Conservation (phyloP, 2,113 vertebrate species). For the Seriola dumerili region DNA sequence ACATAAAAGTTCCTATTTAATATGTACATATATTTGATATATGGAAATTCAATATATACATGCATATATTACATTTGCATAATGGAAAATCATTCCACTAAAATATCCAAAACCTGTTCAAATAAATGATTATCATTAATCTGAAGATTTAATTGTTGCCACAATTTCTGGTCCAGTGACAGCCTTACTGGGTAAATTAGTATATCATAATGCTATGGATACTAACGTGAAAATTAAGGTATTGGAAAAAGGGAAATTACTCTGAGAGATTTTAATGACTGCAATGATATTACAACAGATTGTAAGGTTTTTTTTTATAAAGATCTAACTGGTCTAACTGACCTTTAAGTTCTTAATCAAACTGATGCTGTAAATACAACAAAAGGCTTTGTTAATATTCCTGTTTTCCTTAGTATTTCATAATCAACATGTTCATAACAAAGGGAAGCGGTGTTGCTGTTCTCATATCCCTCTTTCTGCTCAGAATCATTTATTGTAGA, state of each 20-base stretch:
- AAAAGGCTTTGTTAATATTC: background rate
- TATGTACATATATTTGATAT: too few species aligned
- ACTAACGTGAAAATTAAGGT: constrained; percentile 9
- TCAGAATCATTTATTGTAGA: constrained; percentile 21
- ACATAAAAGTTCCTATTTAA: too few species aligned
- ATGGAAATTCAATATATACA: too few species aligned
- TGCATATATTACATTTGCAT: too few species aligned
- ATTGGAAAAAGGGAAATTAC: background rate
- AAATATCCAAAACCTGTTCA: background rate
- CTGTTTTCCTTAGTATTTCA: background rate
- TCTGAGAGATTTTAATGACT: too few species aligned
- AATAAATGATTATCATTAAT: background rate
- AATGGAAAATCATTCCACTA: too few species aligned
- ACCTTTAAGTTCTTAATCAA: background rate
- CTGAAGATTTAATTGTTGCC: background rate
- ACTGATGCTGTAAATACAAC: background rate
- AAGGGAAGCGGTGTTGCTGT: background rate
- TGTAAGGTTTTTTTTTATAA: too few species aligned
- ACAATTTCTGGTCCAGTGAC: background rate
- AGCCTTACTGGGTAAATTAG: background rate
- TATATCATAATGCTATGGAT: background rate
- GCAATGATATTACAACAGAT: background rate
- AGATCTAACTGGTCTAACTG: background rate
- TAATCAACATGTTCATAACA: background rate
- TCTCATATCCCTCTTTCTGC: too few species aligned